Evolutionary conservation across 1,140 invertebrate genomes (phyloP), one percentile per base, ranked within the genome.

Genomic region (Ceratosolen solmsi): DNA sequence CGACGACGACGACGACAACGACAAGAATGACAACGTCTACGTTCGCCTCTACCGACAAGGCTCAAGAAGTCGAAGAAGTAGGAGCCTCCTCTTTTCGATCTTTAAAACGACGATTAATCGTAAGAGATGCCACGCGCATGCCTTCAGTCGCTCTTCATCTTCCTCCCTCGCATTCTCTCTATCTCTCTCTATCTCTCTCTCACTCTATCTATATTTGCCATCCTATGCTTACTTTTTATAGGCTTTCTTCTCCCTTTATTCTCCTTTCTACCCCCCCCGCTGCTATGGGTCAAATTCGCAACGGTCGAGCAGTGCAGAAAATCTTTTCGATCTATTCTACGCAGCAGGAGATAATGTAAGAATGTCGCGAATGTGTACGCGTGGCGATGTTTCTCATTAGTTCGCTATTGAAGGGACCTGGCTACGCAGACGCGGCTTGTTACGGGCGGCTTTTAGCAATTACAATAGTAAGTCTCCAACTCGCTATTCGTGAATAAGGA

Each of bases 61-160:
- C 51, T 46, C 41, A 7, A 54, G 3, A 25, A 63, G 73, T 11
- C 9, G 51, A 36, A 33, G 51, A 22, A 7, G 56, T 11, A 27
- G 60, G 27, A 54, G 51, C 20, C 60, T 65, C 60, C 60, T 70
- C 76, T 70, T 49, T 70, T 54, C 76, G 76, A 78, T 27, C 76
- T 54, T 78, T 54, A 54, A 65, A 74, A 33, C 63, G 38, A 33
- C 38, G 76, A 78, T 68, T 78, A 78, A 78, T 78, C 41, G 46
- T 9, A 20, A 78, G n/a, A 78, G 38, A 25, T 65, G 17, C 58
- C 77, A 56, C 77, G 49, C 51, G 49, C 65, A 71, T 41, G 15
- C 63, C n/a, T 51, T 25, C 46, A 9, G 3, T 51, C 49, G 0
- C 20, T 74, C n/a, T 56, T 7, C 33, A 17, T 15, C 15, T 30